Base-by-base conservation (phyloP, 2,113 vertebrate genomes). In the Talpa occidentalis region DNA sequence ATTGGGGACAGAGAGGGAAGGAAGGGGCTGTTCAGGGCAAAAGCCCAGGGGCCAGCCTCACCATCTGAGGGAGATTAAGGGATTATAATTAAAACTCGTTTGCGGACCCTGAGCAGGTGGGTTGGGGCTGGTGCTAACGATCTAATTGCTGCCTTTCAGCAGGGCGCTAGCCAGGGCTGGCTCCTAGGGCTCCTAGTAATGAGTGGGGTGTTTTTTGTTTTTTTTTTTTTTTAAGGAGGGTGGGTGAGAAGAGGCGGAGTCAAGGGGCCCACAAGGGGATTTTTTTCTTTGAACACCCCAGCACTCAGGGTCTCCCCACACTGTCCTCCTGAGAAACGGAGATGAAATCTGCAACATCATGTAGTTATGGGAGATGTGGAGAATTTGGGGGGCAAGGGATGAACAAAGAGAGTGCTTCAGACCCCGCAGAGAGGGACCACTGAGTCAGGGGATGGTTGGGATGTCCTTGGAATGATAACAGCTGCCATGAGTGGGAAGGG, bases 211-310 rank as follows among this genome's bases (percentile, higher is more conserved):
- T 92, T 15, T 70, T 37, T 6, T 35, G 35, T 69, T 69, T 35
- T 19, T 19, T 56, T 56, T 90, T 92, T 92, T 85, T 88, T 91
- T 30, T 16, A 10, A 47, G 93, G 96, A 88, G 76, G 47, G 47
- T 37, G 60, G 52, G 81, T 92, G 94, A 94, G 96, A 96, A 88
- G 88, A 84, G 62, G 77, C 78, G 91, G 97, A 60, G 92, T 66
- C 67, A 32, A 81, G 62, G 76, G 40, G 32, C 49, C 81, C 64
- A 7, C 40, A 26, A 60, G 77, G 67, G 77, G 69, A 83, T 86
- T 97, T 96, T 85, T 94, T 97, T 94, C 94, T 80, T 86, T 91
- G 91, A 72, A 78, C 92, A 97, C 93, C 97, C 94, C 93, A 93
- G 35, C 12, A 49, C 35, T 1, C 56, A 22, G 17, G 19, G 44